Percentiles rank a stretch among this genome's conserved stretches.
Evolutionary conservation across 92 coral and sea anemone genomes (phyloP).

Genomic region (Zoanthus sansibaricus): DNA sequence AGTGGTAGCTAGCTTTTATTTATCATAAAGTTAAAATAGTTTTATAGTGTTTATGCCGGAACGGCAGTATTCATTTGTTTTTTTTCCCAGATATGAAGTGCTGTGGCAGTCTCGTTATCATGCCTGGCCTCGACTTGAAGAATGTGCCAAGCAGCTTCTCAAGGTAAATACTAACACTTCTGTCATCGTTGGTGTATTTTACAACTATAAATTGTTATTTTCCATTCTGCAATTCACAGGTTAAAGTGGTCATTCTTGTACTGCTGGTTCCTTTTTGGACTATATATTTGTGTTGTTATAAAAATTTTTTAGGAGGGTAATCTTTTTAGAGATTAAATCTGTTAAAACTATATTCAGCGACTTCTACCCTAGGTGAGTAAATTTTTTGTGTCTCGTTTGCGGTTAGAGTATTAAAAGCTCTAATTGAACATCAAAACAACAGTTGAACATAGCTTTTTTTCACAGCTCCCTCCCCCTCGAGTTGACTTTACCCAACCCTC

Average conservation of each 20-base stretch:
- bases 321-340: no score
- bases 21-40: no score
- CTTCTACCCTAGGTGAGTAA: background rate
- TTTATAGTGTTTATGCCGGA: no score
- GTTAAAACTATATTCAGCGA: no score
- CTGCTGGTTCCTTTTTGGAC: no score
- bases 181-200: background rate
- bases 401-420: background rate
- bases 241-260: no score
- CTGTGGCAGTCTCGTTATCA: constrained; percentile 98
- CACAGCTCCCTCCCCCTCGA: constrained; percentile 94
- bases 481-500: constrained; percentile 99
- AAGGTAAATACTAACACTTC: constrained; percentile 61
- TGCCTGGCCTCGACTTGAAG: constrained; percentile 98
- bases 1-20: no score
- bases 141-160: constrained; percentile 80
- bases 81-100: constrained; percentile 80
- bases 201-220: background rate
- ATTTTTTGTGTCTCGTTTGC: background rate
- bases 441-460: no score
- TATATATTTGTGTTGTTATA: no score
- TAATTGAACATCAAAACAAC: background rate
- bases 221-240: background rate
- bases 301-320: no score
- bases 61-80: background rate